Evolutionary conservation across 2,888 invertebrate species (phyloP), one percentile per base, ranked within the genome.

Genomic region (Dicyrtoma fusca): DNA sequence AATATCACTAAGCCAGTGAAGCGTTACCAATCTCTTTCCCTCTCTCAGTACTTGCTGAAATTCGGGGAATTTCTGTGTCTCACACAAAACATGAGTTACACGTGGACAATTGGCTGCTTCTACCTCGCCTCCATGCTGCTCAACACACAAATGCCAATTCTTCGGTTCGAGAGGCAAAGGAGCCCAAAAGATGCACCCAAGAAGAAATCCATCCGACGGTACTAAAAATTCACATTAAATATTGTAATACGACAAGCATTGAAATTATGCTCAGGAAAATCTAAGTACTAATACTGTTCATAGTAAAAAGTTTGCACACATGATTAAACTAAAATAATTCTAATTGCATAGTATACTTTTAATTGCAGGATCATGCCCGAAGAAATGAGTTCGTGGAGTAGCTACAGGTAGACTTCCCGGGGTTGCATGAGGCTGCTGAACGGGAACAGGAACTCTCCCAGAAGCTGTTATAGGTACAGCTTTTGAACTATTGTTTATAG

Each of bases 1-100:
- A 5, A 94, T 91, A 84, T 99, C 98, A 74, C 92, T 95, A 44
- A 99, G 86, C 95, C 95, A 95, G 82, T 91, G 90, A 0, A 92
- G 89, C 10, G 93, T 94, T 1, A 95, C 91, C 81, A 93, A 89
- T 25, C 90, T 86, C 80, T 89, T 34, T 44, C 88, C 87, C 81
- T 90, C 90, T 51, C 88, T 84, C 61, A 87, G 78, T 76, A 88
- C 89, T 83, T 95, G 93, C 88, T 94, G 92, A 13, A 95, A 95
- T 64, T 92, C 90, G 21, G 95, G 93, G 82, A 94, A 94, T 23
- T 91, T 89, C 85, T 95, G 95, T 17, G 94, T 93, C 81, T 94
- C 91, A 82, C 95, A 94, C 44, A 98, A 86, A 45, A 97, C 90
- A 84, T 97, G 97, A 0, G 97, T 97, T 59, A 95, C 92, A 45